Evolutionary conservation across 2,797 vertebrate genomes (phyloP), one percentile per base, ranked within the genome.

Genomic region (Catharus ustulatus): DNA sequence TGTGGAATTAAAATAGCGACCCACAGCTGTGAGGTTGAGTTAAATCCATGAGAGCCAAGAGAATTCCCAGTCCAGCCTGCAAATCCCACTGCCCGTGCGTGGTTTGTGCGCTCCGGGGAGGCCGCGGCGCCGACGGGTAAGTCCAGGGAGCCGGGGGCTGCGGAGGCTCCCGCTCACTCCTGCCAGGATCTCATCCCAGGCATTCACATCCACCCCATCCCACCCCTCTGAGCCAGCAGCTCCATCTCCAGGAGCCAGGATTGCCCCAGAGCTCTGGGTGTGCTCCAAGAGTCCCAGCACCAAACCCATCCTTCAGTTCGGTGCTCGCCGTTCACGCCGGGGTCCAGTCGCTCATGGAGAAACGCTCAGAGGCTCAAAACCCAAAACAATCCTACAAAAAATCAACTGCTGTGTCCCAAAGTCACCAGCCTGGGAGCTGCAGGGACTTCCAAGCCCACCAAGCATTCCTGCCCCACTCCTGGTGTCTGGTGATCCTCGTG

Each of bases 271-370:
- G 13, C 18, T 5, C 18, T 51, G 49, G 10, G 16, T 11, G 51
- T 52, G 51, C 51, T 2, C 16, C 61, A 67, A 43, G n/a, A 29
- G 45, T 9, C 73, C 79, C 55, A 22, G 13, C 6, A 2, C 5
- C 4, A 0, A 5, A 8, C 5, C 1, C 46, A 18, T 27, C 27
- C 0, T 30, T 38, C 9, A 2, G 30, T 13, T 67, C 23, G 0
- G 1, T 14, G 1, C 15, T 24, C 57, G 0, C 21, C 3, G 3
- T 14, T 74, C 68, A 0, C 3, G 0, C 24, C 1, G 5, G 22
- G 32, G 10, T 57, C 1, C 0, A 2, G 6, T 5, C 29, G 2
- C 0, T 5, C 32, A 13, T 4, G 19, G 36, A 24, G 32, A 34
- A 87, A 67, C 51, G 18, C 15, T 6, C 26, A 0, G 6, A 80